Conservation (phyloP, 2,888 invertebrate species). For the Mythimna pallens region DNA sequence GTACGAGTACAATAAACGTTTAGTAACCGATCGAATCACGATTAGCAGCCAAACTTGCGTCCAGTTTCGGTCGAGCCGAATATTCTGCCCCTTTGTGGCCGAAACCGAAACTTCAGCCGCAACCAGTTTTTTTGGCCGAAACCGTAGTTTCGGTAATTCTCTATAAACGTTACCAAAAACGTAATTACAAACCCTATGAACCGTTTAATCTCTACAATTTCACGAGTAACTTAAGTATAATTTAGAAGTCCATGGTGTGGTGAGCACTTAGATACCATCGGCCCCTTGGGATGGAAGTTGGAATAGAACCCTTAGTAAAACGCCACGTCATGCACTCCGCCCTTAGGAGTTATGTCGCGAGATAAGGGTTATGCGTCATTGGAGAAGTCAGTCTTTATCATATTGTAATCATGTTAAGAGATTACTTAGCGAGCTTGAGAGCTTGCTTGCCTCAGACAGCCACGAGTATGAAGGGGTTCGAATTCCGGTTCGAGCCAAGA, state of each 20-base stretch:
- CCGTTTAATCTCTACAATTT: constrained; percentile 19
- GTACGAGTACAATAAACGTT: too few species aligned
- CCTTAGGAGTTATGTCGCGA: constrained; percentile 27
- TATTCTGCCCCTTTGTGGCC: too few species aligned
- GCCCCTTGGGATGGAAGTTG: constrained; percentile 41
- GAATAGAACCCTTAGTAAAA: constrained; percentile 43
- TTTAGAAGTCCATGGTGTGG: constrained; percentile 37
- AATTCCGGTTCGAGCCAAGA: too few species aligned
- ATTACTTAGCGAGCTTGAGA: constrained; percentile 6
- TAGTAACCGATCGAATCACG: too few species aligned
- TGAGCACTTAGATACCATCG: constrained; percentile 27
- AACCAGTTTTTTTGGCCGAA: too few species aligned
- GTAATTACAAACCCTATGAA: neutral
- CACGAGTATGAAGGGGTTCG: neutral
- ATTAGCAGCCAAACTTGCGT: too few species aligned
- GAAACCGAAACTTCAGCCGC: too few species aligned
- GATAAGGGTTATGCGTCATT: constrained; percentile 38
- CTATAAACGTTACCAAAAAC: neutral
- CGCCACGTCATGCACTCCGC: constrained; percentile 48
- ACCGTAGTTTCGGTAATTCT: too few species aligned
- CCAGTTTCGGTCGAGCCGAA: too few species aligned
- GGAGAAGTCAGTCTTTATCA: constrained; percentile 33
- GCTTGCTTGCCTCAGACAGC: neutral
- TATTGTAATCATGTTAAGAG: constrained; percentile 16
- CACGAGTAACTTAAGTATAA: constrained; percentile 44